Conservation (phyloP, 2,797 vertebrate genomes). For the Acipenser transmontanus region DNA sequence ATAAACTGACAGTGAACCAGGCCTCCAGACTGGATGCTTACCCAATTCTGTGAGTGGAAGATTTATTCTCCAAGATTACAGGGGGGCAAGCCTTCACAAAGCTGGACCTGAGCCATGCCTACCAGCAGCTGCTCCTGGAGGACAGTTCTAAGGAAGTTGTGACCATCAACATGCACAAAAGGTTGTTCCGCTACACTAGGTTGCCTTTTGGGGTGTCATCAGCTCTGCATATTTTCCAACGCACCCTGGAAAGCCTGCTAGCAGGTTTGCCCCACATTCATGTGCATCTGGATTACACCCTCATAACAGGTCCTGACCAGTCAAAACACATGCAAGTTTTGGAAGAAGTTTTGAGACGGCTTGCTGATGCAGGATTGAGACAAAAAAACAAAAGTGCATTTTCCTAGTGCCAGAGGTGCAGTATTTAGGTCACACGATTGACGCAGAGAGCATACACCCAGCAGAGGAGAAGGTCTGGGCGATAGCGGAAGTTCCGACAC, state of each 20-base stretch:
- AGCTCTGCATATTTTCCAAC: neutral
- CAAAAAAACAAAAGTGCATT: too few species aligned
- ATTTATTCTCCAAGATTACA: neutral
- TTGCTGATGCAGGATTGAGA: neutral
- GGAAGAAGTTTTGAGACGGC: neutral
- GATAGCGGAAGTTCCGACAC: too few species aligned
- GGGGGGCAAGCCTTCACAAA: neutral
- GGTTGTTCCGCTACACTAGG: too few species aligned
- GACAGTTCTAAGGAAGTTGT: too few species aligned
- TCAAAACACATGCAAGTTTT: neutral
- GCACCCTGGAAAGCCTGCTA: neutral
- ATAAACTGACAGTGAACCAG: conserved; percentile 2
- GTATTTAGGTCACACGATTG: neutral
- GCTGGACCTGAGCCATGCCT: too few species aligned
- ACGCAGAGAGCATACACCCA: neutral
- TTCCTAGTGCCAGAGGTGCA: neutral
- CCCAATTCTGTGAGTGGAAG: neutral
- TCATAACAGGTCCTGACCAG: neutral
- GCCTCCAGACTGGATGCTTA: neutral
- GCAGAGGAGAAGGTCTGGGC: too few species aligned
- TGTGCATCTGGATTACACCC: neutral
- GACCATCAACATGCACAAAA: too few species aligned
- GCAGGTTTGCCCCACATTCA: neutral
- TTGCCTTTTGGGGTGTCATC: too few species aligned
- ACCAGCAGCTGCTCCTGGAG: too few species aligned